phyloP scores from a whole-genome alignment of 2,888 invertebrate genomes.

The Erannis defoliaria region DNA sequence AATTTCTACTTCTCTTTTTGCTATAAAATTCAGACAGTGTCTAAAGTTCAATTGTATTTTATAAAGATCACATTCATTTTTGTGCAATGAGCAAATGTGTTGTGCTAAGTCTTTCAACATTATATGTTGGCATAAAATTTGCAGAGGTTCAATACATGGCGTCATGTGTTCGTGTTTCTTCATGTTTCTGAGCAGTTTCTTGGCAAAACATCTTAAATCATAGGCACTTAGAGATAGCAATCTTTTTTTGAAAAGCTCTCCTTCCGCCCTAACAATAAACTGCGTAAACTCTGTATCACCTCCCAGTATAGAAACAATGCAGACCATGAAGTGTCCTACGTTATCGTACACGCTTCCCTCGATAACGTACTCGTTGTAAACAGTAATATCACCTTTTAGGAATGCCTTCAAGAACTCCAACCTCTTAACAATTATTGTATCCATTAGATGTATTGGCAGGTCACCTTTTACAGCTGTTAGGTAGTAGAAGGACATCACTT shows the following conservation, averaged over 20 bases:
- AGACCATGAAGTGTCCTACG: slow-evolving; percentile 86
- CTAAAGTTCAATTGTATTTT: slow-evolving; percentile 83
- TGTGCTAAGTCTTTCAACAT: slow-evolving; percentile 69
- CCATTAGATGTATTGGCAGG: slow-evolving; percentile 81
- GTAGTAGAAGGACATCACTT: slow-evolving; percentile 85
- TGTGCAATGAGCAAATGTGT: slow-evolving; percentile 64
- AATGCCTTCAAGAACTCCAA: slow-evolving; percentile 80
- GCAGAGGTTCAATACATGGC: slow-evolving; percentile 57
- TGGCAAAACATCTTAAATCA: slow-evolving; percentile 71
- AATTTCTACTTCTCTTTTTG: slow-evolving; percentile 82
- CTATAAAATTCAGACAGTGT: slow-evolving; percentile 83
- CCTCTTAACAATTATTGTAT: slow-evolving; percentile 82
- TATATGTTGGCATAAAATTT: slow-evolving; percentile 67
- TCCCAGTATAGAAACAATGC: slow-evolving; percentile 70
- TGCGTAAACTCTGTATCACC: slow-evolving; percentile 63
- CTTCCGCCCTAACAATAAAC: slow-evolving; percentile 70
- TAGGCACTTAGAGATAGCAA: slow-evolving; percentile 62
- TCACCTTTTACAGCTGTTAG: slow-evolving; percentile 85
- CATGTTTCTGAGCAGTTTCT: slow-evolving; percentile 65
- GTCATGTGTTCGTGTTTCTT: slow-evolving; percentile 57
- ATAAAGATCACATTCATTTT: slow-evolving; percentile 56
- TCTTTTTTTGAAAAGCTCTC: slow-evolving; percentile 65
- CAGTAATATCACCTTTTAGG: slow-evolving; percentile 56
- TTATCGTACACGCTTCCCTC: slow-evolving; percentile 87
- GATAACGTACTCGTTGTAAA: slow-evolving; percentile 84